Base-by-base conservation (phyloP, 2,797 vertebrate genomes). In the Bradypodion ventrale region DNA sequence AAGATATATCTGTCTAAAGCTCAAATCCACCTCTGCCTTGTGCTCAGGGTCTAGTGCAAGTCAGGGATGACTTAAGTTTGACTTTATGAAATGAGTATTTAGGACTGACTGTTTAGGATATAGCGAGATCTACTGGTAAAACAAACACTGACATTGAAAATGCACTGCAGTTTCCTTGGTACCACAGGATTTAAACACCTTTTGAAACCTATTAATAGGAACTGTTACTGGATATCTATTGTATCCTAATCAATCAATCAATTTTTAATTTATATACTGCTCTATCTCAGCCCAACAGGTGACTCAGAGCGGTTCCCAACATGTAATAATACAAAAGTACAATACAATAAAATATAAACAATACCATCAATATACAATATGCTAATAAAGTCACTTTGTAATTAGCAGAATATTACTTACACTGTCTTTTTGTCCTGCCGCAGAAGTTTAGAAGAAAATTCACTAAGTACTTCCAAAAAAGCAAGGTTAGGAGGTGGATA, bases 391-490 rank as follows among this genome's bases (percentile, higher is more conserved):
- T 35, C 7, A 8, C 4, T 1, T 27, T 12, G 37, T 32, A 70
- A 70, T 15, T 40, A 75, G 73, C 56, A 59, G 89, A 68, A 69
- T 66, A 1, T 35, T 75, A 96, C 98, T 97, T 98, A 99, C 99
- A 99, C 98, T n/a, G 99, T 99, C 96, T 99, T 99, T 89, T 99
- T 99, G 95, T 99, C 99, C 90, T 99, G 99, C 42, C 98, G 97
- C 89, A 99, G 95, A 66, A 99, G 97, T 93, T 99, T 99, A 83
- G 99, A 99, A 80, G 99, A 99, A 93, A 99, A 99, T 94, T 99
- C 98, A 89, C 98, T 99, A 42, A 99, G 96, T 77, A 99, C 98
- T 93, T 99, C 99, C 79, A 99, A 96, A 95, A 99, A 99, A 92
- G 98, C 98, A 94, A 99, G 93, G 92, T 99, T 99, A 80, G 97